phyloP scores from a whole-genome alignment of 2,797 vertebrate genomes.

The Poecilia wingei region DNA sequence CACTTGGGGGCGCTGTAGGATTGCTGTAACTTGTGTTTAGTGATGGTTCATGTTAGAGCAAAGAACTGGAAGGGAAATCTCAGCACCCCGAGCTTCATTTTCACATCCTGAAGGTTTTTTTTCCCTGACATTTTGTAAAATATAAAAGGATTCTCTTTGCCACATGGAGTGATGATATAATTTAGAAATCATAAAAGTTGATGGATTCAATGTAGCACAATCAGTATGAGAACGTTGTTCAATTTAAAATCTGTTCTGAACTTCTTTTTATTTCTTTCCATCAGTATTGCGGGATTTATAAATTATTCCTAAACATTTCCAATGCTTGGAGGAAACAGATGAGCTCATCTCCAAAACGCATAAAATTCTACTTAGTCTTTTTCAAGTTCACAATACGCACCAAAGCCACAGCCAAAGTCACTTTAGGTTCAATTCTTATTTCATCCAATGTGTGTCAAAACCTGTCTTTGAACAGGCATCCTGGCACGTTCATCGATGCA shows the following conservation, averaged over 20 bases:
- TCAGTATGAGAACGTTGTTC: neutral
- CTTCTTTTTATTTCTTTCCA: neutral
- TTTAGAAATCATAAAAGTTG: neutral
- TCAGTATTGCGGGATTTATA: neutral
- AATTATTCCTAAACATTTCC: neutral
- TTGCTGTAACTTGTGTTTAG: conserved; percentile 4
- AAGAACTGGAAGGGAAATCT: neutral
- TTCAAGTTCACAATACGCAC: neutral
- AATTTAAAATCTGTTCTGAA: neutral
- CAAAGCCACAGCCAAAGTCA: neutral
- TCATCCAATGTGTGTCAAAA: neutral
- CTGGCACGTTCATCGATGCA: neutral
- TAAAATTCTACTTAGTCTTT: neutral
- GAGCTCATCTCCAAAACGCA: neutral
- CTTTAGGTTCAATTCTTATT: neutral
- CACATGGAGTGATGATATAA: neutral
- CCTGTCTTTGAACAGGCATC: neutral
- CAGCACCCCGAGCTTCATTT: neutral
- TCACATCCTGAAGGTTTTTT: neutral
- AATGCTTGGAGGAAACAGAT: neutral
- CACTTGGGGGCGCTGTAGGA: conserved; percentile 56
- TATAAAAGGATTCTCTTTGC: neutral
- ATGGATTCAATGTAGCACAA: neutral
- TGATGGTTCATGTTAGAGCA: neutral
- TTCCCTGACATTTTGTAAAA: neutral